These are phyloP conservation scores for Erynnis tages DNA, from an alignment of 2,888 invertebrate species.

Conservation along the genomic window DNA sequence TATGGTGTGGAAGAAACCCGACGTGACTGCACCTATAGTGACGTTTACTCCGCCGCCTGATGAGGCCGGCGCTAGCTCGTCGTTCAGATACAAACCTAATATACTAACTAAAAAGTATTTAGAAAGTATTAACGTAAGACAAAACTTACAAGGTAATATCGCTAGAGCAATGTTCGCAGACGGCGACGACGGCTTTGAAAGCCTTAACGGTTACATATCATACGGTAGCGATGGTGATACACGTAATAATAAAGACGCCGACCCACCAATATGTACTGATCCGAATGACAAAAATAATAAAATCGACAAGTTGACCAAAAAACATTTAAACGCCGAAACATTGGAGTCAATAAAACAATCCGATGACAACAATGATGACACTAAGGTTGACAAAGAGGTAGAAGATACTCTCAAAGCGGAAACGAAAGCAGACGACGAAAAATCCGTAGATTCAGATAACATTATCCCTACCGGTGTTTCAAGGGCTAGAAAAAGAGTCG, in stretches of 20 bases:
- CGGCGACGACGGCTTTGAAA: slow-evolving; percentile 93
- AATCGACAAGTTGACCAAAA: slow-evolving; percentile 10
- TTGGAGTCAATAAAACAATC: slow-evolving; percentile 17
- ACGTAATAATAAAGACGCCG: slow-evolving; percentile 40
- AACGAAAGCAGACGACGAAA: slow-evolving; percentile 69
- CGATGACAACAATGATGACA: slow-evolving; percentile 22
- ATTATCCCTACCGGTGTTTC: slow-evolving; percentile 57
- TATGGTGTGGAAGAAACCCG: slow-evolving; percentile 74
- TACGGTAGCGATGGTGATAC: slow-evolving; percentile 82
- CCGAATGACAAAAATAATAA: slow-evolving; percentile 21
- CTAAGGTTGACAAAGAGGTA: slow-evolving; percentile 31
- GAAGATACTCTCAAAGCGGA: slow-evolving; percentile 32
- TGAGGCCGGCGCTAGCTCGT: slow-evolving; percentile 52
- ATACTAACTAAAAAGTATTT: slow-evolving; percentile 70
- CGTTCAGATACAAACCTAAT: slow-evolving; percentile 59
- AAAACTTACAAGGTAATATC: slow-evolving; percentile 49
- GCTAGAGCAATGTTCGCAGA: slow-evolving; percentile 62
- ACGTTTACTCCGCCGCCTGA: slow-evolving; percentile 73
- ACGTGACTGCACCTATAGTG: slow-evolving; percentile 61
- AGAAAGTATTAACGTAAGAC: slow-evolving; percentile 68
- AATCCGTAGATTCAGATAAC: slow-evolving; percentile 58
- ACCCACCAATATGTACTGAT: slow-evolving; percentile 26
- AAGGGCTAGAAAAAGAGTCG: slow-evolving; percentile 54
- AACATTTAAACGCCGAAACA: slow-evolving; percentile 11
- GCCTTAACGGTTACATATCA: slow-evolving; percentile 90